Percentiles rank a stretch among this genome's conserved stretches.
Conservation (phyloP, 2,113 vertebrate species). For the Peromyscus leucopus region DNA sequence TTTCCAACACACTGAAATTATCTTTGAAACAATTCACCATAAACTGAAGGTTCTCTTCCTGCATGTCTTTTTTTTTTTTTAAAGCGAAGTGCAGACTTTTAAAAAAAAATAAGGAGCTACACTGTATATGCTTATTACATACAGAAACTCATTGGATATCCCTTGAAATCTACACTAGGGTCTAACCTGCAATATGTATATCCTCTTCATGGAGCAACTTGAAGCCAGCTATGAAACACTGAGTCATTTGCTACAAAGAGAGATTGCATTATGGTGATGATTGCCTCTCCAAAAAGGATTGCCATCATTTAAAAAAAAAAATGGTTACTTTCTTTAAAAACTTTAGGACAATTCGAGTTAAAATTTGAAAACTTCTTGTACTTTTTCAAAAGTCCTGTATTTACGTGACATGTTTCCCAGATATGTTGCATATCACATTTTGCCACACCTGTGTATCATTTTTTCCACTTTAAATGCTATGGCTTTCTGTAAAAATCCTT, state of each 20-base stretch:
- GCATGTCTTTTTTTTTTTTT: not conserved
- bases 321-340: not conserved
- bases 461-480: not conserved
- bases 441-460: not conserved
- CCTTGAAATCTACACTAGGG: not conserved
- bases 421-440: not conserved
- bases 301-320: not conserved
- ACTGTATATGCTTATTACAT: not conserved
- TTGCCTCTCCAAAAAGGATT: not conserved
- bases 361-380: not conserved
- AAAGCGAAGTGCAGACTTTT: not conserved
- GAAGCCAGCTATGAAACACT: conserved; percentile 15
- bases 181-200: not conserved
- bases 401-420: not conserved
- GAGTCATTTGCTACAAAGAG: conserved; percentile 40
- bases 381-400: not conserved
- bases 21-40: conserved; percentile 48
- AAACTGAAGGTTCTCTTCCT: conserved; percentile 53
- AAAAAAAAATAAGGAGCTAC: not conserved
- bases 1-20: conserved; percentile 61
- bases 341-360: conserved; percentile 29
- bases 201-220: conserved; percentile 20
- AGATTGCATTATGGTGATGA: not conserved
- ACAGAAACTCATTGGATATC: not conserved
- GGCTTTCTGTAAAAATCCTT: not conserved